These are phyloP conservation scores for Uropsilus gracilis DNA, from an alignment of 2,113 vertebrate genomes.

Conservation along the genomic window DNA sequence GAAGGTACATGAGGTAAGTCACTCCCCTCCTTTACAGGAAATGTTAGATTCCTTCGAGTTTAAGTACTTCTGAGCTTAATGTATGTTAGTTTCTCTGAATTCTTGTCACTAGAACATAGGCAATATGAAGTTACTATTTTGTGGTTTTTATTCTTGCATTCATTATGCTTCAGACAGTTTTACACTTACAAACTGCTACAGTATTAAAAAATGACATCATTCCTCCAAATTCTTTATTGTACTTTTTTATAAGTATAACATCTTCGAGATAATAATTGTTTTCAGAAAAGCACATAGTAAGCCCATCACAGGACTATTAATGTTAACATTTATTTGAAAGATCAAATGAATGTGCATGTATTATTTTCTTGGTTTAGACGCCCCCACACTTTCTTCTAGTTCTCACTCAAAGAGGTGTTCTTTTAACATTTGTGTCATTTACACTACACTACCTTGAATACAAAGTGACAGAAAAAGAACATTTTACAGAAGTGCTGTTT, in stretches of 20 bases:
- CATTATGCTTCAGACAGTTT: background rate
- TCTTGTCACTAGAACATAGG: background rate
- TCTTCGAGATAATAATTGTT: slow-evolving; percentile 39
- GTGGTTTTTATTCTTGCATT: background rate
- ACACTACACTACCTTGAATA: background rate
- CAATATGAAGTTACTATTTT: background rate
- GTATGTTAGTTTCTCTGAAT: background rate
- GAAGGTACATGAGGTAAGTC: background rate
- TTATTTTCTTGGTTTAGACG: slow-evolving; percentile 15
- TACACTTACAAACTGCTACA: background rate
- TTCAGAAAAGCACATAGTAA: slow-evolving; percentile 66
- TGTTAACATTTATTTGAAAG: slow-evolving; percentile 67
- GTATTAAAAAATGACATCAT: slow-evolving; percentile 21
- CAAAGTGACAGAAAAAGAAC: slow-evolving; percentile 31
- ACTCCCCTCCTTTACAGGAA: background rate
- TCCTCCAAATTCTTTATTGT: background rate
- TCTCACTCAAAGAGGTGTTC: slow-evolving; percentile 31
- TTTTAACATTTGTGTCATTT: slow-evolving; percentile 48
- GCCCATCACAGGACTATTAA: slow-evolving; percentile 33
- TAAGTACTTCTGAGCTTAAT: background rate
- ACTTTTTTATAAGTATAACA: background rate
- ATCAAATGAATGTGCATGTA: slow-evolving; percentile 1
- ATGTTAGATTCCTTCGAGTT: background rate
- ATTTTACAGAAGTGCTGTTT: background rate
- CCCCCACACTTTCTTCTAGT: slow-evolving; percentile 20